Percentiles rank a stretch among this genome's conserved stretches.
Conservation (phyloP, 1,140 invertebrate species). For the Drosophila hydei region DNA sequence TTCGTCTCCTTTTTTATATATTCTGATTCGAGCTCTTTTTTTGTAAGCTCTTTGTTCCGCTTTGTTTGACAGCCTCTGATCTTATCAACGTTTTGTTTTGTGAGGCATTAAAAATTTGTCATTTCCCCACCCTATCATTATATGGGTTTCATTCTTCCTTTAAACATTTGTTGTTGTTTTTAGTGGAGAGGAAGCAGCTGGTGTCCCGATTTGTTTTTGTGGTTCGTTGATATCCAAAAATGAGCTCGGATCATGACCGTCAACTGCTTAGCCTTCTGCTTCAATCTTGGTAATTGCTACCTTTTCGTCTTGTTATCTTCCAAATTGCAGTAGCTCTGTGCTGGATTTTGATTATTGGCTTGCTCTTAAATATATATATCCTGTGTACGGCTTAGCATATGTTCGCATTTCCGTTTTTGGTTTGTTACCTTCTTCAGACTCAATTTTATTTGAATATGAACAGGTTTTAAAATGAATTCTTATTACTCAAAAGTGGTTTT, state of each 20-base stretch:
- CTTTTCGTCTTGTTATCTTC: conserved; percentile 15
- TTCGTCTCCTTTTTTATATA: conserved; percentile 48
- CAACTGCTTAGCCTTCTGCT: conserved; percentile 31
- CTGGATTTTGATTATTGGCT: conserved; percentile 15
- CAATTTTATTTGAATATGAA: no score
- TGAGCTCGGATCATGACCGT: conserved; percentile 33
- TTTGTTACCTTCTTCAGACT: neutral
- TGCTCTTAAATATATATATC: neutral
- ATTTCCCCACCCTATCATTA: conserved; percentile 48
- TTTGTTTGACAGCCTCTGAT: conserved; percentile 72
- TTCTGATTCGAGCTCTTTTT: conserved; percentile 30
- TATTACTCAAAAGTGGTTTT: neutral
- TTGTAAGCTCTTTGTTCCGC: conserved; percentile 64
- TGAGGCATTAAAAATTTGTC: conserved; percentile 82
- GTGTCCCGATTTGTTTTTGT: conserved; percentile 30
- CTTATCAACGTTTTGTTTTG: conserved; percentile 78
- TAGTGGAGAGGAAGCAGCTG: conserved; percentile 66
- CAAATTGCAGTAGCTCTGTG: conserved; percentile 30
- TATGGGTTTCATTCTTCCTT: conserved; percentile 8
- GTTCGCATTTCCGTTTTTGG: conserved; percentile 1
- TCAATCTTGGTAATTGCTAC: conserved; percentile 65
- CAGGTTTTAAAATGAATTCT: neutral
- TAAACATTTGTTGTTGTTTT: conserved; percentile 7
- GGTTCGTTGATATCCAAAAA: conserved; percentile 39
- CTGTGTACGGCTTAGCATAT: conserved; percentile 7